Conservation (phyloP, 2,888 invertebrate genomes). For the Scrobipalpa atriplicella region DNA sequence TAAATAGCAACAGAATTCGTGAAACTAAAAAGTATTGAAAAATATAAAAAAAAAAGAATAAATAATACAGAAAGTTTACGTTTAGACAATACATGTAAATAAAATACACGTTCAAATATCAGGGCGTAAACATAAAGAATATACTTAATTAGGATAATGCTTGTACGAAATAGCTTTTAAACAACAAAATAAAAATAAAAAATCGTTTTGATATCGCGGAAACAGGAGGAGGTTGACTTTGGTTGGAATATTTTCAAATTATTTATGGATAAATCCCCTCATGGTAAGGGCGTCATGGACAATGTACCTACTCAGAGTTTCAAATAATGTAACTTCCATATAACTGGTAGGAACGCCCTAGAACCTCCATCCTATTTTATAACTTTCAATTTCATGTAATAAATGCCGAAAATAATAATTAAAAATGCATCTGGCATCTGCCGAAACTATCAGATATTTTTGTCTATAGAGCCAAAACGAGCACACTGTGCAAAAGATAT, state of each 20-base stretch:
- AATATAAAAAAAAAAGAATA: not conserved
- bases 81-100: constrained; percentile 46
- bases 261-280: constrained; percentile 64
- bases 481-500: constrained; percentile 44
- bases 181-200: constrained; percentile 47
- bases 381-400: not conserved
- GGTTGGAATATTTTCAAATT: constrained; percentile 54
- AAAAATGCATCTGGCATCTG: not conserved
- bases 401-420: not conserved
- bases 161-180: constrained; percentile 39
- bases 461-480: not conserved
- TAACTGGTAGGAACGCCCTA: constrained; percentile 40
- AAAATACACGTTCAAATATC: constrained; percentile 53
- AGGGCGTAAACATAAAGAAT: constrained; percentile 72
- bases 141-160: constrained; percentile 45
- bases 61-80: not conserved
- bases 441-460: not conserved
- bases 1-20: not conserved
- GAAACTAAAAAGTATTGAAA: not conserved
- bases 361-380: constrained; percentile 48
- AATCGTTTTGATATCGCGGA: constrained; percentile 61
- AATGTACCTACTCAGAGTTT: constrained; percentile 3
- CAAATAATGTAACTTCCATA: constrained; percentile 68
- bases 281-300: constrained; percentile 50
- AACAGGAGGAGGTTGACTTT: constrained; percentile 80